phyloP scores from a whole-genome alignment of 2,888 invertebrate species.

The Ochropleura leucogaster region DNA sequence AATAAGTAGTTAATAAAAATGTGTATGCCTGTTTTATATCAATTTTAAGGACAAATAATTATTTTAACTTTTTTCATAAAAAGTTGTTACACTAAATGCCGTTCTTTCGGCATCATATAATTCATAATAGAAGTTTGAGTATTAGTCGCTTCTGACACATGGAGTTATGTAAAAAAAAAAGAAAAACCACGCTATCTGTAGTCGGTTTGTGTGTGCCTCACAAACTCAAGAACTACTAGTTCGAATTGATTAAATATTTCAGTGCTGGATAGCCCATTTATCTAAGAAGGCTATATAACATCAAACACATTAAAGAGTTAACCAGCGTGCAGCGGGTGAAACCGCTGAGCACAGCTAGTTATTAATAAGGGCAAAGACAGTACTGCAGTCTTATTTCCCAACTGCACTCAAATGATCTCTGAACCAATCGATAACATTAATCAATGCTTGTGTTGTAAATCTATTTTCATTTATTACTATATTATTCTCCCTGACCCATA shows the following conservation, averaged over 20 bases:
- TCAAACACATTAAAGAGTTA: too few relatives aligned
- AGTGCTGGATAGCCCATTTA: too few relatives aligned
- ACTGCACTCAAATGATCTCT: conserved; percentile 47
- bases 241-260: too few relatives aligned
- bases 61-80: background rate
- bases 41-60: background rate
- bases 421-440: conserved; percentile 36
- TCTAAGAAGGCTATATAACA: too few relatives aligned
- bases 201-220: too few relatives aligned
- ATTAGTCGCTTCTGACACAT: too few relatives aligned
- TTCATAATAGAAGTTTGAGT: background rate
- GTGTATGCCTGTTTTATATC: background rate
- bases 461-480: conserved; percentile 11
- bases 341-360: background rate
- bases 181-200: too few relatives aligned
- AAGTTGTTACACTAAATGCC: too few relatives aligned
- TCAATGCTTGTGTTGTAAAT: background rate
- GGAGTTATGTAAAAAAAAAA: too few relatives aligned
- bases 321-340: too few relatives aligned
- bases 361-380: background rate
- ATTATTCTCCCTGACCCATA: conserved; percentile 28
- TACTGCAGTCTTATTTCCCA: conserved; percentile 22
- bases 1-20: background rate
- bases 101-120: background rate
- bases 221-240: too few relatives aligned